Evolutionary conservation across 1,140 invertebrate species (phyloP).

Genomic region (Acarapis woodi): DNA sequence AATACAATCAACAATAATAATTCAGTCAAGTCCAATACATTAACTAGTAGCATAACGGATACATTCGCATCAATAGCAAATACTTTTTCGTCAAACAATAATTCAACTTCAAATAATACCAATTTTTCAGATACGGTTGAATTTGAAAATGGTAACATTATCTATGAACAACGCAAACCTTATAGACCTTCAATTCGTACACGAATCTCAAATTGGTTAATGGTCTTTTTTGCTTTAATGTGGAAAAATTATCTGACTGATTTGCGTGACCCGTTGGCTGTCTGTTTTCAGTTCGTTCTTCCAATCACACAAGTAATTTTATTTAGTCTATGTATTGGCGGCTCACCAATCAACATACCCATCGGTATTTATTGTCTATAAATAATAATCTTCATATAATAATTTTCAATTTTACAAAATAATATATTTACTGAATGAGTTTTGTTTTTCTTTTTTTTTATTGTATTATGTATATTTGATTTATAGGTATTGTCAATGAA

Average conservation of each 20-base stretch:
- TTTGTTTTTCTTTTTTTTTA: too few relatives aligned
- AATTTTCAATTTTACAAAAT: too few relatives aligned
- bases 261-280: conserved; percentile 21
- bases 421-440: too few relatives aligned
- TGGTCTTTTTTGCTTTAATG: neutral
- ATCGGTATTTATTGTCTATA: conserved; percentile 63
- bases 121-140: too few relatives aligned
- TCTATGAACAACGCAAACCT: too few relatives aligned
- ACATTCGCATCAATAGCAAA: too few relatives aligned
- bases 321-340: conserved; percentile 72
- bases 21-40: neutral
- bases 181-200: too few relatives aligned
- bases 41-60: too few relatives aligned
- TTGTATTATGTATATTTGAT: too few relatives aligned
- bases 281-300: conserved; percentile 63
- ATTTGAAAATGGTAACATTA: too few relatives aligned
- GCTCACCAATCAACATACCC: conserved; percentile 48
- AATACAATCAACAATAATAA: neutral
- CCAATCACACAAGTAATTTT: conserved; percentile 71
- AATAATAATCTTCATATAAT: too few relatives aligned
- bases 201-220: neutral
- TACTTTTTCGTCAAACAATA: neutral
- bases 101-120: neutral
- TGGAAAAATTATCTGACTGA: conserved; percentile 10
- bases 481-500: conserved; percentile 1